Evolutionary conservation across 35 echinoderm and acorn worm species (phyloP), one percentile per base, ranked within the genome.

Genomic region (Patiria miniata): DNA sequence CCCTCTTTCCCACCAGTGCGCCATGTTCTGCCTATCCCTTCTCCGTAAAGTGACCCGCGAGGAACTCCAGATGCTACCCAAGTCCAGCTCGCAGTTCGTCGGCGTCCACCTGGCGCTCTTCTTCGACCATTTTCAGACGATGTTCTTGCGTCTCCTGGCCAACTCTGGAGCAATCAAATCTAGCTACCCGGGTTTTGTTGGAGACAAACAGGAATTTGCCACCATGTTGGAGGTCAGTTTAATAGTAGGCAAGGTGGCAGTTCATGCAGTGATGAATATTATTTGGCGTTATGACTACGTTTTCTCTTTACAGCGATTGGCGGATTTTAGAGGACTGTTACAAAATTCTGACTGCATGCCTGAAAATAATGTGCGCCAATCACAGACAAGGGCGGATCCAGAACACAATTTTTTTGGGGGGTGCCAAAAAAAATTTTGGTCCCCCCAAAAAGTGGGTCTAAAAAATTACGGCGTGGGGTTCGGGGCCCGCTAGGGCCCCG

Each of bases 1-100:
- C 32, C 37, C 6, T 7, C 39, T 7, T 83, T 60, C 51, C n/a
- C 7, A 12, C 23, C 83, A 86, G 83, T 73, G 56, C 36, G 83
- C 83, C 32, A 86, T 73, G 8, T 86, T 40, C 61, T 69, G 83
- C 32, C 23, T 86, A 36, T 16, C 14, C 26, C 61, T 86, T 30
- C 83, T 86, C 59, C 57, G 57, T 38, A 86, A 39, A 69, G 23
- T 39, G 7, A 86, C 83, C 59, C 28, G 17, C 10, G 83, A 86
- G 19, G 83, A 86, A 28, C 61, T 86, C 5, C 83, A 86, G 50
- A 34, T 42, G 5, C 83, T 86, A 8, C 60, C 54, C 61, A 86
- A 40, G 39, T 59, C 59, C 34, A 16, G 19, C 38, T 29, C 28
- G 30, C 83, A 86, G 83, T 86, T 86, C 50, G 15, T 86, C 36